Percentiles rank a stretch among this genome's conserved stretches.
Evolutionary conservation across 2,113 vertebrate species (phyloP).

Genomic region (Taxidea taxus): DNA sequence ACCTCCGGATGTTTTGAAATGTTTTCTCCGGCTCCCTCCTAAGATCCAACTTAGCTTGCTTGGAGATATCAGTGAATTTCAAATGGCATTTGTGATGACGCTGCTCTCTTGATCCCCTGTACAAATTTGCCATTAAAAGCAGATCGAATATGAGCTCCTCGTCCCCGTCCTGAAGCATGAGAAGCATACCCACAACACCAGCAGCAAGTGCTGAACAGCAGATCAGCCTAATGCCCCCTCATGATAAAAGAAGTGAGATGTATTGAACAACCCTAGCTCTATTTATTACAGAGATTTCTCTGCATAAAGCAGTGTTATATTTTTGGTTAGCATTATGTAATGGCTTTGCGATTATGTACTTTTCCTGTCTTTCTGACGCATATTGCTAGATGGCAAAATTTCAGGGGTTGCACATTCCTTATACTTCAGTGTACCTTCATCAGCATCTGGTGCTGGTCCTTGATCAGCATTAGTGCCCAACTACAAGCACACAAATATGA

Average conservation of each 20-base stretch:
- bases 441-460: neutral
- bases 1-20: neutral
- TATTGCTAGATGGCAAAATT: neutral
- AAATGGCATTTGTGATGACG: constrained; percentile 13
- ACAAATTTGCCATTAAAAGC: neutral
- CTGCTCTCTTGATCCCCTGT: neutral
- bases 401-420: neutral
- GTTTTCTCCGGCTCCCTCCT: neutral
- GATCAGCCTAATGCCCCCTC: too few species aligned
- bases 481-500: neutral
- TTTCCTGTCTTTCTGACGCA: neutral
- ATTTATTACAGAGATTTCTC: neutral
- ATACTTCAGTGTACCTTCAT: neutral
- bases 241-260: neutral
- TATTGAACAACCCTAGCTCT: neutral
- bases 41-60: neutral
- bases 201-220: neutral
- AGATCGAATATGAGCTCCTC: neutral
- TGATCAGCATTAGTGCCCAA: neutral
- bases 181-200: neutral
- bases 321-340: neutral
- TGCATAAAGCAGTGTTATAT: neutral
- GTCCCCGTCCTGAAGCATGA: rapidly evolving
- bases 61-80: constrained; percentile 16
- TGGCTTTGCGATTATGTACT: neutral